Evolutionary conservation across 2,113 vertebrate genomes (phyloP), one percentile per base, ranked within the genome.

Genomic region (Syrmaticus mikado): DNA sequence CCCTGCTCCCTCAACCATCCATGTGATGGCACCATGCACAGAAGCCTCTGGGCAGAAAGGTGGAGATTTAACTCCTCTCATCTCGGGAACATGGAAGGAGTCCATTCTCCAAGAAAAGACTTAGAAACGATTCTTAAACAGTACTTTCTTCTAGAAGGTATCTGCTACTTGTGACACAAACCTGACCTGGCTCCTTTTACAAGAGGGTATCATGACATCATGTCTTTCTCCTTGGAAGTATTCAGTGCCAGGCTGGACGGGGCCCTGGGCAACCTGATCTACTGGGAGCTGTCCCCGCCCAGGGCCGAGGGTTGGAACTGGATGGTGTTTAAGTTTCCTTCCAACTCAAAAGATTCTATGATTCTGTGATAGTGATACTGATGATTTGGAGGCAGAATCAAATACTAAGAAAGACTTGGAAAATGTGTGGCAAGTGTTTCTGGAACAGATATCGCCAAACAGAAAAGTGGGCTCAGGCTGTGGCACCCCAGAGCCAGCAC

Each of bases 111-210:
- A 30, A 6, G 6, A 46, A 57, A 57, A 11, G 17, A 57, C 53
- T 57, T 57, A 17, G 30, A 32, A 57, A 32, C 3, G 30, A 19
- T 57, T 18, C 14, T 27, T 62, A 68, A 77, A 67, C 38, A n/a
- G 7, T 1, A 2, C 24, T 20, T 65, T 66, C n/a, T 55, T 10
- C 3, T 38, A 43, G 24, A 30, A 78, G 20, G 9, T 7, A 58
- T 36, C 36, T 62, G 19, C 28, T 66, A 16, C 20, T 12, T 66
- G 41, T 0, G 0, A 43, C 8, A 60, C 3, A 60, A 67, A 58
- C 28, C 16, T 81, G 62, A 46, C 24, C n/a, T 75, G 36, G 5
- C 4, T 10, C 9, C 11, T 87, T 72, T 52, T 45, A 55, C 1
- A 64, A 32, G 40, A 71, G 3, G 61, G 45, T 46, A 62, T 38